These are phyloP conservation scores for Homarus gammarus DNA, from an alignment of 2,888 invertebrate genomes.

Conservation along the genomic window DNA sequence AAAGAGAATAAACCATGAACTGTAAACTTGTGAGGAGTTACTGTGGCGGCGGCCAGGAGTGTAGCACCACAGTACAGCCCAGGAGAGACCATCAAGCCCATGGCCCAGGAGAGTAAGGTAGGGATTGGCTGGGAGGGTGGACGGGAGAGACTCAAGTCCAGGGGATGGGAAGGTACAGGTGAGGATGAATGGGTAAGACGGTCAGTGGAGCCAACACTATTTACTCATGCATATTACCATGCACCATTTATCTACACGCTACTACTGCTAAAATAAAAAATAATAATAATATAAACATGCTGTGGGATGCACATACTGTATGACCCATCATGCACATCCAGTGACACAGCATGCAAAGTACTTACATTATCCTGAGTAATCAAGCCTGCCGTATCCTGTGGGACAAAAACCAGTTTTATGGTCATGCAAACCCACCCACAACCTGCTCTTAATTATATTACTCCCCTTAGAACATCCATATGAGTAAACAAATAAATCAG, in stretches of 20 bases:
- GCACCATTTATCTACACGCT: constrained; percentile 41
- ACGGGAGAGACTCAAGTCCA: neutral
- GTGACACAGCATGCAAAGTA: constrained; percentile 50
- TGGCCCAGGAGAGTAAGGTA: constrained; percentile 12
- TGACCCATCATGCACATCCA: constrained; percentile 57
- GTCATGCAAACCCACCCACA: constrained; percentile 63
- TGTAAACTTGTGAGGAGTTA: neutral
- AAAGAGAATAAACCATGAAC: neutral
- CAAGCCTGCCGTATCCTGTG: constrained; percentile 72
- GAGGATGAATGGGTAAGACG: constrained; percentile 23
- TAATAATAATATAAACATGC: constrained; percentile 25
- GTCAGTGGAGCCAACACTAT: constrained; percentile 35
- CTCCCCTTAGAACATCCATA: neutral
- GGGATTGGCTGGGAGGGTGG: neutral
- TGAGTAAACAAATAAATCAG: neutral
- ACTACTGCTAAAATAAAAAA: neutral
- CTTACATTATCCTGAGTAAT: constrained; percentile 70
- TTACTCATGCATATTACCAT: constrained; percentile 52
- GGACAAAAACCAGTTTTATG: constrained; percentile 69
- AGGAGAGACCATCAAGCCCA: constrained; percentile 8
- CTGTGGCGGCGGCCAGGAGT: no score
- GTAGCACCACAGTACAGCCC: constrained; percentile 16
- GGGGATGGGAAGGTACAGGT: constrained; percentile 6
- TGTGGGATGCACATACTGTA: constrained; percentile 29
- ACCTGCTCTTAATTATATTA: neutral